Evolutionary conservation across 2,797 vertebrate species (phyloP).

Genomic region (Sus cebifrons): DNA sequence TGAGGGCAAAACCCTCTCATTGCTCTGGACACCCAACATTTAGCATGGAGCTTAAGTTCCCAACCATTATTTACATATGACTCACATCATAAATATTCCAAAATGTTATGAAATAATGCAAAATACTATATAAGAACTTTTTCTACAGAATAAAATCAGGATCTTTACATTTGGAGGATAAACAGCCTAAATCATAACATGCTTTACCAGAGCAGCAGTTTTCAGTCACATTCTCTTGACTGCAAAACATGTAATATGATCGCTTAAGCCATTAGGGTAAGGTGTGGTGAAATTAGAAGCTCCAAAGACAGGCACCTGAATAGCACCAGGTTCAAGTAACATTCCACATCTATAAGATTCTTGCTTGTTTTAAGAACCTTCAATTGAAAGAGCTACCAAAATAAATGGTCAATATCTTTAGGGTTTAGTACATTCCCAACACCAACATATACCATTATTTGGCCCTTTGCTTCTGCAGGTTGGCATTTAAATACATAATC

Average conservation of each 20-base stretch:
- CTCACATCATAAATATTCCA: slow-evolving; percentile 6
- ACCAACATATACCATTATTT: neutral
- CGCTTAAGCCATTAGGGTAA: neutral
- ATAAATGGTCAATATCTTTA: neutral
- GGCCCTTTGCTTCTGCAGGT: neutral
- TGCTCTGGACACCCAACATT: neutral
- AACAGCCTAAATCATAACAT: neutral
- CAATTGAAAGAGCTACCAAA: neutral
- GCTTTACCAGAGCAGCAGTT: neutral
- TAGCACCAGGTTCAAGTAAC: neutral
- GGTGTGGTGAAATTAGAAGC: neutral
- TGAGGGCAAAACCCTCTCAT: slow-evolving; percentile 29
- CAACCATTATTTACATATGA: neutral
- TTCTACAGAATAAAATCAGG: slow-evolving; percentile 31
- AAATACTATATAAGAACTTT: neutral
- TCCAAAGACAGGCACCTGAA: neutral
- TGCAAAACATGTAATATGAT: neutral
- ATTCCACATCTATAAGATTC: neutral
- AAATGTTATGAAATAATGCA: slow-evolving; percentile 19
- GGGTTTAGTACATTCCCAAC: neutral
- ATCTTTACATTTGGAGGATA: neutral
- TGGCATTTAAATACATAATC: neutral
- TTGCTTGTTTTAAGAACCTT: neutral
- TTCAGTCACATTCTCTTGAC: neutral
- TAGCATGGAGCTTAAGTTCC: neutral